Base-by-base conservation (phyloP, 2,888 invertebrate genomes). In the Globia sparganii region DNA sequence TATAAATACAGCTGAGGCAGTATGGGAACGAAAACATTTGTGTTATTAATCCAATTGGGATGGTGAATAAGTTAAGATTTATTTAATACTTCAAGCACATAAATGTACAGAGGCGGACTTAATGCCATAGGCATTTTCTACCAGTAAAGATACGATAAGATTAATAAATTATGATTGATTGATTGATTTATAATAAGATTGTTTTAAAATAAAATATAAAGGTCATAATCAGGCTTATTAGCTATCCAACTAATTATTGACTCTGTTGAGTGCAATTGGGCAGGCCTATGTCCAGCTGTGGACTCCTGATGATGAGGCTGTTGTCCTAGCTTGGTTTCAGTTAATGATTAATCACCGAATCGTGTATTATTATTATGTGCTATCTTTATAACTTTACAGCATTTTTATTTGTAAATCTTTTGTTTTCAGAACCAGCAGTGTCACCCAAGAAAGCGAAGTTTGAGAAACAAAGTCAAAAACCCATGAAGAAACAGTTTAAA, bases 381-480 rank as follows among this genome's bases (percentile, higher is more conserved):
- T 37, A 25, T 49, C 15, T 49, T 25, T 31, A 25, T 1, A 53
- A 56, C n/a, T 31, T 25, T 67, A 15, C 25, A 67, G 18, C 5
- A 25, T 53, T 34, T 56, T 56, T 9, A 25, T 31, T 31, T 18
- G 40, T 72, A 4, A 4, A n/a, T 75, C 28, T 77, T 75, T 74
- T 76, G 37, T 77, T 93, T 93, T 75, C 90, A 95, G 95, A 89
- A 86, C 68, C 84, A 2, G 86, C 86, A 59, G 84, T 83, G 4
- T 75, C 88, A n/a, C 71, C 90, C 0, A 95, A 95, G 84, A 96
- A 95, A 82, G 90, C 91, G 0, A 96, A 95, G 80, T 96, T 95
- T 85, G 95, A 95, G 78, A 96, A 95, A 80, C 92, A 93, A 86
- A 89, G 90, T 67, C 92, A 93, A 73, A 93, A 92, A 78, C 84